phyloP scores from a whole-genome alignment of 2,888 invertebrate species.

The Euzetes globulus region DNA sequence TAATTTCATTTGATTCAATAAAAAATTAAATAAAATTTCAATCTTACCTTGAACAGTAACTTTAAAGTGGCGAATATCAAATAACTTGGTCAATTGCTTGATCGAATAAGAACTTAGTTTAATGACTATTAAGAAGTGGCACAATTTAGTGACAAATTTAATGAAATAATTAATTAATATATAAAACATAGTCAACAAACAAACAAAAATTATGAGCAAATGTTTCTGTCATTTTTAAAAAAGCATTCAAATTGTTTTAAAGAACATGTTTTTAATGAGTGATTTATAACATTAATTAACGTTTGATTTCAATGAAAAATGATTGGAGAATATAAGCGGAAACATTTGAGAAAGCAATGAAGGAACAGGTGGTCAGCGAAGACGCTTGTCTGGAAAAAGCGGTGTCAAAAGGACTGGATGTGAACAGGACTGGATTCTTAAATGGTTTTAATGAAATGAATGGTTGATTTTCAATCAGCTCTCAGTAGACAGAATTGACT shows the following conservation, averaged over 20 bases:
- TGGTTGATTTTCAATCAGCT: not conserved
- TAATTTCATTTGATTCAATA: too few species aligned
- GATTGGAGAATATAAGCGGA: not conserved
- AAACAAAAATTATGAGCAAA: not conserved
- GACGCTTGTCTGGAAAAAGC: not conserved
- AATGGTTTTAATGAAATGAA: not conserved
- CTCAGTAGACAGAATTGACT: conserved; percentile 11
- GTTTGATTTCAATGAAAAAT: not conserved
- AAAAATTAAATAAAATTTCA: too few species aligned
- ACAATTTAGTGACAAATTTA: not conserved
- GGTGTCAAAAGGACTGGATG: not conserved
- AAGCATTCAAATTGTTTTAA: too few species aligned
- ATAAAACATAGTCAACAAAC: not conserved
- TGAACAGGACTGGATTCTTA: not conserved
- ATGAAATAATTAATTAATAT: not conserved
- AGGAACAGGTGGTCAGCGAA: not conserved
- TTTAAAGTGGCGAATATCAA: too few species aligned
- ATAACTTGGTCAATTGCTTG: too few species aligned
- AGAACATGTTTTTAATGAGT: not conserved
- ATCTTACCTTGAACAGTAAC: too few species aligned
- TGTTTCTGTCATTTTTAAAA: not conserved
- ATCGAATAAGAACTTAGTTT: too few species aligned
- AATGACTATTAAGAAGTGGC: conserved; percentile 9
- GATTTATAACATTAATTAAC: conserved; percentile 4
- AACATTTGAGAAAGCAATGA: not conserved